Percentiles rank a stretch among this genome's conserved stretches.
These are phyloP conservation scores for Baccha elongata DNA, from an alignment of 2,888 invertebrate species.

Conservation along the genomic window DNA sequence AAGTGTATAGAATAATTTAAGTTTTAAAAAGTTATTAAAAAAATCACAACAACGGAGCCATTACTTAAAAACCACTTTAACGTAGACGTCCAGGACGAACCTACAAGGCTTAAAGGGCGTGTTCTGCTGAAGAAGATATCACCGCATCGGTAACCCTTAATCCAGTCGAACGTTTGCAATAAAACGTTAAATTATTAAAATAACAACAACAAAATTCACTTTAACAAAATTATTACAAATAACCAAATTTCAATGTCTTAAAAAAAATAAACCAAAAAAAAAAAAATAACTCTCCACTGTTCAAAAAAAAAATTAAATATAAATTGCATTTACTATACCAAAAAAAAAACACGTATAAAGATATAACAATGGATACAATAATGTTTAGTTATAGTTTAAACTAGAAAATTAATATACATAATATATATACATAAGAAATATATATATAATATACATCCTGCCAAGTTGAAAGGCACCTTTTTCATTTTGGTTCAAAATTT, in stretches of 20 bases:
- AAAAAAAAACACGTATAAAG: constrained; percentile 1
- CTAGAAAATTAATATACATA: constrained; percentile 35
- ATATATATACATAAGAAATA: background rate
- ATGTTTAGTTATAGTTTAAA: constrained; percentile 40
- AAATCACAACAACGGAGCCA: constrained; percentile 82
- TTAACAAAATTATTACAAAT: constrained; percentile 33
- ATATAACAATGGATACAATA: constrained; percentile 55
- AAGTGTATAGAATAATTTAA: constrained; percentile 53
- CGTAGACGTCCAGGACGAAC: constrained; percentile 79
- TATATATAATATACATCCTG: constrained; percentile 17
- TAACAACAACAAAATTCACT: constrained; percentile 3
- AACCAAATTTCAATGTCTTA: constrained; percentile 40
- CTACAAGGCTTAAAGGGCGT: constrained; percentile 77
- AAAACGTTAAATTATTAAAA: constrained; percentile 30
- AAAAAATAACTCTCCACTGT: constrained; percentile 22
- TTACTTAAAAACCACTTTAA: constrained; percentile 77
- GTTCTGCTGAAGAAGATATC: constrained; percentile 80
- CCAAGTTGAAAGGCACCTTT: constrained; percentile 17
- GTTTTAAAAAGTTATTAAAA: constrained; percentile 74
- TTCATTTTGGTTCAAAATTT: background rate
- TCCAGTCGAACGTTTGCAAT: constrained; percentile 50
- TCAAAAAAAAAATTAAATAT: constrained; percentile 2
- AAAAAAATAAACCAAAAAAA: constrained; percentile 23
- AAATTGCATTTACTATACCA: constrained; percentile 56
- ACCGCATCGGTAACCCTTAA: constrained; percentile 81